Evolutionary conservation across 1,140 invertebrate species (phyloP).

Genomic region (Globodera rostochiensis): DNA sequence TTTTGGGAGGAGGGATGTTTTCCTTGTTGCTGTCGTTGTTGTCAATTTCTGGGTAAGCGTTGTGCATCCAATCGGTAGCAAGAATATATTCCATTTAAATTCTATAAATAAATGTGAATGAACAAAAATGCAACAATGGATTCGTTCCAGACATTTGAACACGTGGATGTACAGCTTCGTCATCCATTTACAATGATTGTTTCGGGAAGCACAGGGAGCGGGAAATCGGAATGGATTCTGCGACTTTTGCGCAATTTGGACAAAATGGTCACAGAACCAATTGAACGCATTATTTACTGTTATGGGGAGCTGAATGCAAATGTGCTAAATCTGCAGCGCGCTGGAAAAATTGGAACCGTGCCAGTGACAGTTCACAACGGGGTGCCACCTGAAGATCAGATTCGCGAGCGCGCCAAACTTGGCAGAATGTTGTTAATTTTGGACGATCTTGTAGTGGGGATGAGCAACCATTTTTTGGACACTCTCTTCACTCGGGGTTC

Average conservation of each 20-base stretch:
- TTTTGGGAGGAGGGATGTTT: background rate
- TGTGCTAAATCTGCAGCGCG: slow-evolving; percentile 20
- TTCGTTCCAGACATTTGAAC: background rate
- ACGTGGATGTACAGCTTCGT: slow-evolving; percentile 22
- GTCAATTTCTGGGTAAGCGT: background rate
- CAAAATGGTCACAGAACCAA: background rate
- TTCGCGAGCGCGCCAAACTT: slow-evolving; percentile 1
- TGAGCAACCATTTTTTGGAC: slow-evolving; percentile 32
- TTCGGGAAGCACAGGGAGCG: slow-evolving; percentile 32
- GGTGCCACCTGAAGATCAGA: slow-evolving; percentile 24
- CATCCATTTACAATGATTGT: slow-evolving; percentile 41
- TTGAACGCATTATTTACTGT: slow-evolving; percentile 22
- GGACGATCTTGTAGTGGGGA: slow-evolving; percentile 34
- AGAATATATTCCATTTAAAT: slow-evolving; percentile 3
- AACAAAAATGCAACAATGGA: background rate
- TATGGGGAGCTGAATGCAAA: slow-evolving; percentile 39
- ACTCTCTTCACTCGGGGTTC: slow-evolving; percentile 35
- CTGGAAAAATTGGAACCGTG: background rate
- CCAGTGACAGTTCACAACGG: slow-evolving; percentile 24
- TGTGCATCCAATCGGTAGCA: background rate
- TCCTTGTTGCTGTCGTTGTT: background rate
- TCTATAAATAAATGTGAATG: background rate
- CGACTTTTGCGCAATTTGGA: slow-evolving; percentile 26
- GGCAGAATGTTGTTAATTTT: slow-evolving; percentile 22
- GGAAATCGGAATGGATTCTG: slow-evolving; percentile 36